Conservation (phyloP, 2,888 invertebrate genomes). For the Drosophila prostipennis region DNA sequence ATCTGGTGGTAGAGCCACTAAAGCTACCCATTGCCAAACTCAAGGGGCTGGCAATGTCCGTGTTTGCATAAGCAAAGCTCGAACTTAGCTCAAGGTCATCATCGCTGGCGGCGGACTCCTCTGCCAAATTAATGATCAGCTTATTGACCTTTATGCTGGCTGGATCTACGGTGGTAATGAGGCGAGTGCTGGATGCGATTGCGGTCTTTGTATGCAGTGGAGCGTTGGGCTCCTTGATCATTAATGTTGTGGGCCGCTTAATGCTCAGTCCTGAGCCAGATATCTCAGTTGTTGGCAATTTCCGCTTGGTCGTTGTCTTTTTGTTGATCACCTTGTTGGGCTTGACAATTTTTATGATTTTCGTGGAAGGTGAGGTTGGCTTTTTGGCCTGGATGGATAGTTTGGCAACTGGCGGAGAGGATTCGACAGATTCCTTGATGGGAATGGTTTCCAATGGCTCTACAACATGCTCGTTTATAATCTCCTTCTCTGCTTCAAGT, state of each 20-base stretch:
- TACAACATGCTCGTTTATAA: not conserved
- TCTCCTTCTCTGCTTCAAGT: not conserved
- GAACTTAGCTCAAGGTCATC: constrained; percentile 64
- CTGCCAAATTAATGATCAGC: constrained; percentile 76
- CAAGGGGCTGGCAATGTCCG: constrained; percentile 79
- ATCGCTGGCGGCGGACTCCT: constrained; percentile 75
- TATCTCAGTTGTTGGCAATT: constrained; percentile 25
- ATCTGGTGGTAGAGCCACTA: constrained; percentile 69
- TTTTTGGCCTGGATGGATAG: not conserved
- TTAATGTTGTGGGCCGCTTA: constrained; percentile 54
- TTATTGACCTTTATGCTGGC: constrained; percentile 73
- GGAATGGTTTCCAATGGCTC: not conserved
- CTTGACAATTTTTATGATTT: constrained; percentile 79
- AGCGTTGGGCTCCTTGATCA: constrained; percentile 55
- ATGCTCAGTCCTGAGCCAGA: not conserved
- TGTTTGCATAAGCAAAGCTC: constrained; percentile 45
- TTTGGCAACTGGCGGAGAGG: not conserved
- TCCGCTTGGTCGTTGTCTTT: constrained; percentile 66
- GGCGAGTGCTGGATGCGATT: constrained; percentile 56
- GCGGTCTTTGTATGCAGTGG: constrained; percentile 28
- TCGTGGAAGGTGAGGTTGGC: constrained; percentile 5
- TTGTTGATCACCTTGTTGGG: constrained; percentile 83
- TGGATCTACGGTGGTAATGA: constrained; percentile 76
- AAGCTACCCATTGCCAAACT: constrained; percentile 79
- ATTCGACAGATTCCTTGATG: not conserved